Evolutionary conservation across 2,888 invertebrate species (phyloP), one percentile per base, ranked within the genome.

Genomic region (Ochropacha duplaris): DNA sequence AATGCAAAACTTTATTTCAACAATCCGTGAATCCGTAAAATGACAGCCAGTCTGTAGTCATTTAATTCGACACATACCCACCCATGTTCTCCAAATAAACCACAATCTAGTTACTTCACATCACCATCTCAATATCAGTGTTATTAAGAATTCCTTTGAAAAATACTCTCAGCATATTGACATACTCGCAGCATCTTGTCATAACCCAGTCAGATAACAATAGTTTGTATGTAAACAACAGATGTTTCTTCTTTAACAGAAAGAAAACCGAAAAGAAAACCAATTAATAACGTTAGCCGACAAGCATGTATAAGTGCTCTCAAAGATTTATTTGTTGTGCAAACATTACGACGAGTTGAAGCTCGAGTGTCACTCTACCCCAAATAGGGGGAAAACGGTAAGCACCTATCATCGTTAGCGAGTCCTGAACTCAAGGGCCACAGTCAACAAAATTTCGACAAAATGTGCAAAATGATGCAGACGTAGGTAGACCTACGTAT

Each of bases 401-500:
- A 57, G 49, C 56, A 52, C 57, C 44, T 56, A 59, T 64, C 51
- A 56, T 60, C 58, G 61, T 58, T 64, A 57, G 34, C 50, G 55
- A 56, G 58, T 56, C 57, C 59, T 57, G 57, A 57, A 59, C 55
- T 50, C 24, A 62, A 59, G 54, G 50, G 49, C 34, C 44, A 28
- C 52, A 56, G 58, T 57, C 58, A 51, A 59, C 49, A 60, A 54
- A 49, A 54, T 34, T 28, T 4, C n/a, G 16, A 39, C n/a, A 39
- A n/a, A 39, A 39, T 39, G 39, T 39, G 16, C 16, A 39, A 39
- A 39, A 39, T 16, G 9, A 31, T 19, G 9, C 44, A 44, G 44
- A 9, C n/a, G 9, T 3, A 12, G 12, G 2, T 31, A n/a, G n/a
- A n/a, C n/a, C n/a, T n/a, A n/a, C n/a, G n/a, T n/a, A n/a, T n/a